Base-by-base conservation (phyloP, 1,140 invertebrate genomes). In the Drosophila aff. region DNA sequence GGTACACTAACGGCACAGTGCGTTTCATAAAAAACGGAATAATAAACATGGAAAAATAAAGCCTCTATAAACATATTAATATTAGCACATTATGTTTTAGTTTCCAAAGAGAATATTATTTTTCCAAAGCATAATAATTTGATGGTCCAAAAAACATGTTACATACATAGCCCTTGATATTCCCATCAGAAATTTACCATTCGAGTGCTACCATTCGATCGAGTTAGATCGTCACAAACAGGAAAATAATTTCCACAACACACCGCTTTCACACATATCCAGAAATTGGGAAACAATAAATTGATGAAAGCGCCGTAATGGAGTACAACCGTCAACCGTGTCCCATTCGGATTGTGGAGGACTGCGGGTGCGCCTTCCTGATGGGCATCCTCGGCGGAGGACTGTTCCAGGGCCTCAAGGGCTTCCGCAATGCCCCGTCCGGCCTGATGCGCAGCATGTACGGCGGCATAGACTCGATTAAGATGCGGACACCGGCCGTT, bases 291-390 rank as follows among this genome's bases (percentile, higher is more conserved):
- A 55, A 36, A 55, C n/a, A 31, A 13, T 31, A 31, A 2, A 31
- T 31, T 28, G 1, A 10, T 26, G 6, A 15, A 23, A 3, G 46
- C 31, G 7, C 11, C 1, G 36, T 11, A 40, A 82, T 90, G 68
- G 85, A 90, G 44, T 90, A 90, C 41, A 82, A 62, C 38, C 86
- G 85, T 26, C 86, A 91, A 38, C 85, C 85, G 33, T 90, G 82
- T 66, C 85, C 85, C 13, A 80, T 90, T 47, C 57, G 85, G 36
- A 81, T 90, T 58, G 86, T 90, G 16, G 85, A 90, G 68, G 85
- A 91, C 57, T 85, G 81, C 33, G 85, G 85, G 7, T 90, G 85
- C 38, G 86, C 79, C 36, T 90, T 90, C 18, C 58, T 90, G 58
- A 90, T 90, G 85, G 85, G 85, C 55, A 65, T 68, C 38, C 75